Base-by-base conservation (phyloP, 2,113 vertebrate species). In the Oreochromis tanganicae region DNA sequence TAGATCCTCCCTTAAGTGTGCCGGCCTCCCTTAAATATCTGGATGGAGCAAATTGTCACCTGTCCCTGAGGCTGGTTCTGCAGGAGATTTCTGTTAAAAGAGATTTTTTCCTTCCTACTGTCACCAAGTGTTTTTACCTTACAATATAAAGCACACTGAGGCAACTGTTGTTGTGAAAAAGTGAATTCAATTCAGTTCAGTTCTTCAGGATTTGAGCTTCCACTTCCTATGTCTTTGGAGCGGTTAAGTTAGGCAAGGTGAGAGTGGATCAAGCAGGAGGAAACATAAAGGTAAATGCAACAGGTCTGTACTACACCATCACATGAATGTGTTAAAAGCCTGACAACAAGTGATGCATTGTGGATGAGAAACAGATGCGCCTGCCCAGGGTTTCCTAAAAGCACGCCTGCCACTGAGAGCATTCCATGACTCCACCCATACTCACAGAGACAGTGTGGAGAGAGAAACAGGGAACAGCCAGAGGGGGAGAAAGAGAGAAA, bases 1-100 rank as follows among this genome's bases (percentile, higher is more conserved):
- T 57, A 57, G 55, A 57, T 8, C 1, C 2, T 29, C 55, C 55
- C 24, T 14, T 57, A 57, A 29, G 14, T 57, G 55, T 57, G 0
- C 24, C 11, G 11, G 21, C 24, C 55, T 29, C 55, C 24, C 55
- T 57, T 29, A 57, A 57, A 29, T 57, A 24, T 29, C 55, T 0
- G 2, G 24, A 29, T 13, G 4, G 56, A 57, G 56, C 24, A 13
- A 7, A 29, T 13, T 0, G 0, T 57, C 24, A 29, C 13, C 24
- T 57, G 12, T 0, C 2, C 55, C 55, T 27, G 24, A 5, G 55
- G 12, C 55, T 5, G 55, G 27, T 57, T 57, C 55, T 29, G 24
- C 12, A 8, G 55, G 12, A 57, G 24, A 57, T 29, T 57, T 8
- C 55, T 29, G 24, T 57, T 57, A 3, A 57, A 57, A 5, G 0